Evolutionary conservation across 2,797 vertebrate species (phyloP).

Genomic region (Gambelia wislizenii): DNA sequence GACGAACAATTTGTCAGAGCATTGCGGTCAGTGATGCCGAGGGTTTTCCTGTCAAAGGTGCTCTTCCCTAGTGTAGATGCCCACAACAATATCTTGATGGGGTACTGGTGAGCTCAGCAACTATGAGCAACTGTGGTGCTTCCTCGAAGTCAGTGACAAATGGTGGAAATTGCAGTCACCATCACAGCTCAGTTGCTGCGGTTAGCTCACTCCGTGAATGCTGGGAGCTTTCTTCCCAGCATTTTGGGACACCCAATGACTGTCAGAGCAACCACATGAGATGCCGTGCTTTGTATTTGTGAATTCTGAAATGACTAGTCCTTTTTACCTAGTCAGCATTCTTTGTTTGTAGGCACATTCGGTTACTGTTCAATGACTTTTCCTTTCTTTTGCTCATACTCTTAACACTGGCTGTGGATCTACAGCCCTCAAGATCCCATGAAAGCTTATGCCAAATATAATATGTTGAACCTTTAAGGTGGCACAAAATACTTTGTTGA

Average conservation of each 20-base stretch:
- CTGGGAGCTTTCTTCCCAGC: conserved; percentile 57
- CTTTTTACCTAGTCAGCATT: conserved; percentile 44
- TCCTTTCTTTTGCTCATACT: conserved; percentile 38
- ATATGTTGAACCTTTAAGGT: too few relatives aligned
- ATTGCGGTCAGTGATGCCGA: neutral
- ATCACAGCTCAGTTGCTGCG: neutral
- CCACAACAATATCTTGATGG: rapidly evolving
- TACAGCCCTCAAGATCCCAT: neutral
- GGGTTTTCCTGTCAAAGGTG: conserved; percentile 17
- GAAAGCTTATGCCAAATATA: too few relatives aligned
- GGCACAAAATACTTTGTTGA: too few relatives aligned
- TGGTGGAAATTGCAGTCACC: conserved; percentile 33
- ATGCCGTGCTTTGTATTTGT: conserved; percentile 16
- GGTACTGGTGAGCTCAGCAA: neutral
- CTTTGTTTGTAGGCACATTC: conserved; percentile 33
- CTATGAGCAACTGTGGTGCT: neutral
- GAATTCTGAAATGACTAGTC: conserved; percentile 66
- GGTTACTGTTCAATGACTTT: neutral
- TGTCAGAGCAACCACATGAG: conserved; percentile 58
- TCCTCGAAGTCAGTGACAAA: neutral
- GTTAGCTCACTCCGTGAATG: conserved; percentile 20
- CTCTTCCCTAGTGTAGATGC: neutral
- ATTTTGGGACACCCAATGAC: neutral
- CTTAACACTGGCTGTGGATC: neutral
- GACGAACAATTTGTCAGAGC: rapidly evolving